These are phyloP conservation scores for Crotalus tigris DNA, from an alignment of 2,113 vertebrate genomes.

Conservation along the genomic window DNA sequence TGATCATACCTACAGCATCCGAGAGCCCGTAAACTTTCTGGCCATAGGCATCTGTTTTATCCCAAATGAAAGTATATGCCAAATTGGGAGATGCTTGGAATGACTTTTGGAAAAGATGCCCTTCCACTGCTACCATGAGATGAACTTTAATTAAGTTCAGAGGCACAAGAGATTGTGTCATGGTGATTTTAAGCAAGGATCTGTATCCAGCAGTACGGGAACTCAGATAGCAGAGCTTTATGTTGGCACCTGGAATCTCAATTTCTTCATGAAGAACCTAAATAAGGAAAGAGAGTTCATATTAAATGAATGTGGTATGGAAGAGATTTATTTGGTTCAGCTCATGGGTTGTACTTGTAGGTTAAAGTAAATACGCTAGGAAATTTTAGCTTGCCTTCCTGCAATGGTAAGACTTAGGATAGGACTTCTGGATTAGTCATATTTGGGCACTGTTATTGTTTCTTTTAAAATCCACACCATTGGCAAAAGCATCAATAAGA, in stretches of 20 bases:
- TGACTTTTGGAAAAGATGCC: constrained; percentile 96
- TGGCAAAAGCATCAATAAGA: constrained; percentile 54
- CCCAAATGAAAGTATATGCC: constrained; percentile 97
- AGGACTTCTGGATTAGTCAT: constrained; percentile 61
- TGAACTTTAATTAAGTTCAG: constrained; percentile 96
- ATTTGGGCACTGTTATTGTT: constrained; percentile 43
- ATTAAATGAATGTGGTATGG: neutral
- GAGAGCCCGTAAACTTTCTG: constrained; percentile 95
- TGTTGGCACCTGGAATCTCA: constrained; percentile 85
- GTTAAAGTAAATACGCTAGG: neutral
- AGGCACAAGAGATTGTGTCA: constrained; percentile 92
- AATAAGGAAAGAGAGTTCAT: constrained; percentile 41
- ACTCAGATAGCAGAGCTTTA: constrained; percentile 94
- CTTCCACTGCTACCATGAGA: constrained; percentile 97
- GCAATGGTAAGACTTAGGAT: constrained; percentile 22
- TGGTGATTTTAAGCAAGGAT: constrained; percentile 94
- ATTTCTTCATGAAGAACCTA: constrained; percentile 98
- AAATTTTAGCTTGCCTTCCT: constrained; percentile 9
- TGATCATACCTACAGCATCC: constrained; percentile 90
- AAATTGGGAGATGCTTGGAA: constrained; percentile 96
- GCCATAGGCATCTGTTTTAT: constrained; percentile 95
- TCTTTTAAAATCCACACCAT: constrained; percentile 40
- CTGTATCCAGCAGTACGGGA: constrained; percentile 92
- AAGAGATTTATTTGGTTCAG: neutral
- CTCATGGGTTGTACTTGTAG: neutral